Evolutionary conservation across 2,113 vertebrate species (phyloP), one percentile per base, ranked within the genome.

Genomic region (Platichthys stellatus): DNA sequence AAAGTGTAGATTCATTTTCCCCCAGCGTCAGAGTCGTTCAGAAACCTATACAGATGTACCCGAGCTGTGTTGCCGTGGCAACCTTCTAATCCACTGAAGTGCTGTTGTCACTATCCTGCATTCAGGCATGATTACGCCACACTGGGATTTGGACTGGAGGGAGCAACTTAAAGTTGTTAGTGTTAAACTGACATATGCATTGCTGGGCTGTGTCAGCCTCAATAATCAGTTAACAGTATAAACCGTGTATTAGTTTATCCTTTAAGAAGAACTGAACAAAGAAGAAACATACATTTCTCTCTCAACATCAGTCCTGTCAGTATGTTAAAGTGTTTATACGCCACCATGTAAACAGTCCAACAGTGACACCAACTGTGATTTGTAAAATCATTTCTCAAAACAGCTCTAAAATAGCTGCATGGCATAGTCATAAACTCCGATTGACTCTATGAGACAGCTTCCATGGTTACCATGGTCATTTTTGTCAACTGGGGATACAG

Each of bases 41-140:
- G 80, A 93, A 91, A 82, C 89, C 79, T 89, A 88, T 93, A 92
- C 91, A 91, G 89, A 92, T 91, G 89, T 85, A 86, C 72, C 54
- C 15, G 20, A 74, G 75, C 81, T 65, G 69, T 11, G 92, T 94
- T 93, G 89, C 92, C 80, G 23, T 88, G 89, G 88, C 81, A 93
- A 92, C 92, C 81, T 66, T 35, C 85, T 94, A 94, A 94, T 93
- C 93, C 88, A 88, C 72, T 81, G 81, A 89, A 85, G 80, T 81
- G 84, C 83, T 18, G 76, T 89, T 87, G 88, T 92, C 87, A 89
- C 84, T 81, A 78, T 81, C 77, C 86, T 67, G 82, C 82, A 89
- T 90, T 88, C 76, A 85, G 70, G 67, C 76, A 45, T 76, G 86
- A 91, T 91, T 87, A 88, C 81, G 66, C 84, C 85, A 89, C 80